Percentiles rank a stretch among this genome's conserved stretches.
Evolutionary conservation across 2,888 invertebrate species (phyloP).

Genomic region (Campoplex nolae): DNA sequence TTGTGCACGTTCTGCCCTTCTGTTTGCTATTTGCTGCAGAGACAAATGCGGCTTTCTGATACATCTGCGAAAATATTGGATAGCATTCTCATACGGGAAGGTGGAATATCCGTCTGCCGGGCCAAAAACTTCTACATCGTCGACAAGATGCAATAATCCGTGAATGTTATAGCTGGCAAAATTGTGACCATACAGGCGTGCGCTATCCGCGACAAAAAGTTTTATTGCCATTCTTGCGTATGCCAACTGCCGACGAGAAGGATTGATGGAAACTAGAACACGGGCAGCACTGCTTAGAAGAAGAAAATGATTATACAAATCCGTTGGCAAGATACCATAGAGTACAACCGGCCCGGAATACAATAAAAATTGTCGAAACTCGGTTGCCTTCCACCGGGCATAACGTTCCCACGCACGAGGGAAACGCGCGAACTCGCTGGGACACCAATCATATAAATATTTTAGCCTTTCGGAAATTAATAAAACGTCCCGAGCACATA

Average conservation of each 20-base stretch:
- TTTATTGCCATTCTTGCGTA: conserved; percentile 38
- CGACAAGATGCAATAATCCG: conserved; percentile 41
- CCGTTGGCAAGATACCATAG: not conserved
- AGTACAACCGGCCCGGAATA: conserved; percentile 39
- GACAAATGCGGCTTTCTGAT: conserved; percentile 15
- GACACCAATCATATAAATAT: too few species aligned
- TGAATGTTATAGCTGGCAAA: conserved; percentile 37
- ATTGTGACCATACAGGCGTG: not conserved
- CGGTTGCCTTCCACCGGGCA: too few species aligned
- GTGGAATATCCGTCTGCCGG: conserved; percentile 33
- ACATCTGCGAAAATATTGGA: conserved; percentile 18
- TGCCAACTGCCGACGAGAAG: not conserved
- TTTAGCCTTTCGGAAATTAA: too few species aligned
- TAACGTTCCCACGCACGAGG: too few species aligned
- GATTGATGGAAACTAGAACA: conserved; percentile 11
- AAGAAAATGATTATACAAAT: conserved; percentile 35
- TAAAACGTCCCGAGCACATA: too few species aligned
- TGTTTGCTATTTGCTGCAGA: conserved; percentile 35
- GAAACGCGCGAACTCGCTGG: too few species aligned
- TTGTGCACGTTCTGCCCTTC: conserved; percentile 12
- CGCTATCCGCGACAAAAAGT: not conserved
- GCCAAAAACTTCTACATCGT: conserved; percentile 34
- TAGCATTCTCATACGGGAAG: conserved; percentile 45
- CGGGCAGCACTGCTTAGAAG: conserved; percentile 32
- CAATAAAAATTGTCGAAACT: not conserved